Evolutionary conservation across 2,113 vertebrate species (phyloP).

Genomic region (Gymnorhina tibicen): DNA sequence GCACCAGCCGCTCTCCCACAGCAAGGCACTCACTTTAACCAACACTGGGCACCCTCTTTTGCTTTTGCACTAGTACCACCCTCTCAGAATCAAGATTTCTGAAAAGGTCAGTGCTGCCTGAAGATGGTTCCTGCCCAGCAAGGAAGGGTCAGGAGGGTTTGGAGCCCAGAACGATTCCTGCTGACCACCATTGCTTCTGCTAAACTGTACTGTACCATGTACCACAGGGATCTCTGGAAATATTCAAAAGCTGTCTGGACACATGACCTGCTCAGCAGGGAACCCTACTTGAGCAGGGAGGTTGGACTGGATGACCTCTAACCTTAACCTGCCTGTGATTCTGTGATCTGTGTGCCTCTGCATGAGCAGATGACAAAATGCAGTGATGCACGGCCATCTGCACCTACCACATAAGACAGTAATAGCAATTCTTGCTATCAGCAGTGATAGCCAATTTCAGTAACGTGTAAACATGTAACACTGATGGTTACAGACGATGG

Average conservation of each 20-base stretch:
- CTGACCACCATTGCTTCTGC: background rate
- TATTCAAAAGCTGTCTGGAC: background rate
- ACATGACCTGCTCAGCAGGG: background rate
- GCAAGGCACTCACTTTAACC: accelerated
- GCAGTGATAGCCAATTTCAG: background rate
- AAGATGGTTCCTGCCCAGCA: background rate
- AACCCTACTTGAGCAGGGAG: too few relatives aligned
- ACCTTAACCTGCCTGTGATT: background rate
- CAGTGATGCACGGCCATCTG: background rate
- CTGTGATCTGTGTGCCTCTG: background rate
- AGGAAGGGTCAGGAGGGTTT: background rate
- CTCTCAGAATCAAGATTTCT: background rate
- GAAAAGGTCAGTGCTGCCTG: background rate
- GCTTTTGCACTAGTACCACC: background rate
- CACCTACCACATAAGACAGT: background rate
- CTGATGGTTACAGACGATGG: background rate
- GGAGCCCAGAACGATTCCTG: background rate
- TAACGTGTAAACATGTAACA: background rate
- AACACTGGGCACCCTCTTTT: background rate
- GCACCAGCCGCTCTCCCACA: background rate
- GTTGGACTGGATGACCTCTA: background rate
- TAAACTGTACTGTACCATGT: background rate
- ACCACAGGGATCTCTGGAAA: background rate
- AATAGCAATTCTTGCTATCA: background rate
- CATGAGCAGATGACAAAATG: background rate